Percentiles rank a stretch among this genome's conserved stretches.
Conservation (phyloP, 2,797 vertebrate species). For the Eulemur rubriventer region DNA sequence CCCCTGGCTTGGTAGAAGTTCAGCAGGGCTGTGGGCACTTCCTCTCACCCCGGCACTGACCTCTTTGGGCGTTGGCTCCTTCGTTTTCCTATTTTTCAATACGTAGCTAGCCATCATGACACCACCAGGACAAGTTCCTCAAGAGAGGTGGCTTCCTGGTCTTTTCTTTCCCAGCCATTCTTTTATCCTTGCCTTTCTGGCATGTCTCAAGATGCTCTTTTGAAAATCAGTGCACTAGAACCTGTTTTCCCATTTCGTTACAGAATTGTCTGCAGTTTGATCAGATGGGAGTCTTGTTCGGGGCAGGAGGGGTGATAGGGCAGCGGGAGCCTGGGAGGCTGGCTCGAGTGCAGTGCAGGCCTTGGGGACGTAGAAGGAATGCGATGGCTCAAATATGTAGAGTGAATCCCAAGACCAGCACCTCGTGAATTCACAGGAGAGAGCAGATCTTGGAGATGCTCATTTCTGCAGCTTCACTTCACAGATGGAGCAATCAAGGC, state of each 20-base stretch:
- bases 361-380: not conserved
- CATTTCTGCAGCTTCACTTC: not conserved
- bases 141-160: not conserved
- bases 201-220: not conserved
- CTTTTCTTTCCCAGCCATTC: not conserved
- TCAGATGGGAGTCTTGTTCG: not conserved
- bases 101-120: not conserved
- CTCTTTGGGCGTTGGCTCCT: not conserved
- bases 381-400: not conserved
- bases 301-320: not conserved
- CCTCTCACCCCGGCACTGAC: not conserved
- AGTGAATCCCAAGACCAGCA: not conserved
- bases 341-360: not conserved
- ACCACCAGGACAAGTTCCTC: not conserved
- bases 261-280: not conserved
- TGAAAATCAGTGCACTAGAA: not conserved
- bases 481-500: not conserved
- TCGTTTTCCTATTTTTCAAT: not conserved
- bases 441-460: not conserved
- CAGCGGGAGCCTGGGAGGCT: not conserved
- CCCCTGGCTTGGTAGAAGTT: not conserved
- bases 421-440: not conserved
- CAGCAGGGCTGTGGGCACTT: not conserved
- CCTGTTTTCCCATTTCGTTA: not conserved
- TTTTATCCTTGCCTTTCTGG: not conserved